Evolutionary conservation across 2,113 vertebrate species (phyloP), one percentile per base, ranked within the genome.

Genomic region (Uropsilus gracilis): DNA sequence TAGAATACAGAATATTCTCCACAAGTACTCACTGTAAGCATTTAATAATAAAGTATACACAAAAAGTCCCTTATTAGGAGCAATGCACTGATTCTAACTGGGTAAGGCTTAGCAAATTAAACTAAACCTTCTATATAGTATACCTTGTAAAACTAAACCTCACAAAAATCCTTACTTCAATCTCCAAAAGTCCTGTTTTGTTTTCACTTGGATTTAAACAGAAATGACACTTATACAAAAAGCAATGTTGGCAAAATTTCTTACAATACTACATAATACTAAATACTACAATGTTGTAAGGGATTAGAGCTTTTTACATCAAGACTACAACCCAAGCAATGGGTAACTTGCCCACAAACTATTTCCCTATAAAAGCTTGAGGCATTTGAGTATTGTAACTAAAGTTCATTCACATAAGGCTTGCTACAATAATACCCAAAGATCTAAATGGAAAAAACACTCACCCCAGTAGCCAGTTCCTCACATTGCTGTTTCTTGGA

Each of bases 401-500:
- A 24, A 13, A 78, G 57, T 44, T 46, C 24, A 61, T 22, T 30
- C 80, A 83, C 18, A 12, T 50, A 59, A 63, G 53, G 28, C 42
- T 48, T 17, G 2, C 66, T 24, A 20, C 7, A 53, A 1, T 34
- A 75, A 16, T 0, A 24, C 1, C 1, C 39, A 50, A 46, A 88
- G 34, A 24, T 32, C 46, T 44, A 55, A 73, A 32, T 42, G 68
- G 63, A 61, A 66, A 66, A 48, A 63, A 14, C 55, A 89, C 94
- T 98, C 97, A 99, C 99, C 98, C 99, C 99, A 34, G 99, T 99
- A 93, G 99, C 98, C 95, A 99, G 97, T 97, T 99, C 99, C 95
- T 99, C 99, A 46, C 99, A 98, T 90, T 99, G 99, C 97, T 99
- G 99, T 95, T 99, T 99, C 98, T 99, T 99, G 48, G 98, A 99